Conservation (phyloP, 2,113 vertebrate species). For the Gnathonemus echidnorhynchus region DNA sequence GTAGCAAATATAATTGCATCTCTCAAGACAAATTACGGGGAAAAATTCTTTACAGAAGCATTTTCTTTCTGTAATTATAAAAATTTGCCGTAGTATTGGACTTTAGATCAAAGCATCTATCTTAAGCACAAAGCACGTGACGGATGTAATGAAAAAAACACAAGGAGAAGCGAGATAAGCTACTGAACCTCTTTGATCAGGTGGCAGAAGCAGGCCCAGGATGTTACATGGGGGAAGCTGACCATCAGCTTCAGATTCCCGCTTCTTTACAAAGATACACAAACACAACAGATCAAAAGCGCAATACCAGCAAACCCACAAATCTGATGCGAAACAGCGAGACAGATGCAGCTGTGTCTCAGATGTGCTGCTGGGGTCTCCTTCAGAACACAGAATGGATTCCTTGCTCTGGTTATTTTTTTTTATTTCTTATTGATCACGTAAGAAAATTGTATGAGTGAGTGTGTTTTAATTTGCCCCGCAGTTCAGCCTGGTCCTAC, state of each 20-base stretch:
- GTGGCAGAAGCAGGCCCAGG: background rate
- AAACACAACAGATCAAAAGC: background rate
- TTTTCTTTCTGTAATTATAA: background rate
- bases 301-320: background rate
- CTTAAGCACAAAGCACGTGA: background rate
- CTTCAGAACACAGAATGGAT: background rate
- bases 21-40: background rate
- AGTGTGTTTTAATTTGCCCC: background rate
- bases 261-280: background rate
- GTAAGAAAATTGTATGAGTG: background rate
- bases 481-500: background rate
- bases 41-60: background rate
- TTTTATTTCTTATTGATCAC: background rate
- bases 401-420: background rate
- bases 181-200: background rate
- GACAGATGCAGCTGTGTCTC: background rate
- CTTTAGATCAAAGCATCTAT: background rate
- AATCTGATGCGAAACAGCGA: background rate
- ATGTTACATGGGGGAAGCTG: background rate
- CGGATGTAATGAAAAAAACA: background rate
- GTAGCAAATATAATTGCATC: background rate
- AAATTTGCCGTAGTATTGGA: background rate
- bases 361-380: background rate
- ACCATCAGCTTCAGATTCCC: background rate
- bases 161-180: background rate